phyloP scores from a whole-genome alignment of 2,113 vertebrate genomes.

The Anolis sagrei region DNA sequence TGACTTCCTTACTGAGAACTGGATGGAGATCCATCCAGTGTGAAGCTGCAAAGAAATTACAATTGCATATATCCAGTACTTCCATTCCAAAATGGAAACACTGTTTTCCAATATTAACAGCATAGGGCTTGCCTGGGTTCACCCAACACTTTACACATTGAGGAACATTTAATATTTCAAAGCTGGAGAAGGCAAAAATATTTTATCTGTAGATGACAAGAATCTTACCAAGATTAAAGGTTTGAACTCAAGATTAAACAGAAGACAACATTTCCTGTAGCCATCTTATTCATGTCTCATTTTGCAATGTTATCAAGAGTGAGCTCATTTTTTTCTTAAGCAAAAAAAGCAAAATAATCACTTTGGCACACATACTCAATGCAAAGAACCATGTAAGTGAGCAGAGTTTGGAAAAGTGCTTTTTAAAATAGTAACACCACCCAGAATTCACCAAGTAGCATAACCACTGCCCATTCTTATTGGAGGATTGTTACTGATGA shows the following conservation, averaged over 20 bases:
- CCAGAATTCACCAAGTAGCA: no score
- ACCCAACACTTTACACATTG: background rate
- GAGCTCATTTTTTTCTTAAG: background rate
- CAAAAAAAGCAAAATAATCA: background rate
- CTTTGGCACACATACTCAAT: background rate
- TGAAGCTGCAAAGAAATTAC: no score
- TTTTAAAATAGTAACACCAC: no score
- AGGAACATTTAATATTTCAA: background rate
- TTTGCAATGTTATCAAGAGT: background rate
- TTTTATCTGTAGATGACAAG: background rate
- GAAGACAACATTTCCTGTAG: background rate
- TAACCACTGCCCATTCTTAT: no score
- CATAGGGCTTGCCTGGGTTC: background rate
- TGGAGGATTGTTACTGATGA: no score
- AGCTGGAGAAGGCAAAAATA: background rate
- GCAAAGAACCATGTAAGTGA: background rate
- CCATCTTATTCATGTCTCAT: background rate
- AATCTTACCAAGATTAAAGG: background rate
- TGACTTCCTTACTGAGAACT: no score
- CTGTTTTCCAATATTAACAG: background rate
- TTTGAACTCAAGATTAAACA: background rate
- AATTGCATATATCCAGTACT: background rate
- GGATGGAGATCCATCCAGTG: no score
- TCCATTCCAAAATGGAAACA: background rate
- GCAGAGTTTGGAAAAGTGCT: no score